Conservation (phyloP, 1,140 invertebrate genomes). For the Eulimnadia texana region DNA sequence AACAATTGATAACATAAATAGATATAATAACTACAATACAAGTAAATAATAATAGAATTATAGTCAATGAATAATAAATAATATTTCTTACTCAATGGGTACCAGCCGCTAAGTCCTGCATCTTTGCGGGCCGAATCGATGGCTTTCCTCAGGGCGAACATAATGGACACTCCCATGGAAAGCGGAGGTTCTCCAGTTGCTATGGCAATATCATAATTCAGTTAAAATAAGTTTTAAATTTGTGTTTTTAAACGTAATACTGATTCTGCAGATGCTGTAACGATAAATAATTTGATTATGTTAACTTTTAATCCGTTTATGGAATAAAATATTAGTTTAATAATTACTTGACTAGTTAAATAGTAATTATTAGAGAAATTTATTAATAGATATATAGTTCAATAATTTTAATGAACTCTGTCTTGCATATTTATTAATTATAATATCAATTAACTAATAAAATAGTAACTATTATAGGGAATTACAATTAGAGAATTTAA, state of each 20-base stretch:
- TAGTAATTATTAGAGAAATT: too few species aligned
- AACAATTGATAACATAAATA: background rate
- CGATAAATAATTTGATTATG: background rate
- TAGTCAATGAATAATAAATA: background rate
- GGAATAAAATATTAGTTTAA: background rate
- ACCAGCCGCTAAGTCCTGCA: constrained; percentile 21
- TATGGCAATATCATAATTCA: too few species aligned
- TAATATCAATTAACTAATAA: too few species aligned
- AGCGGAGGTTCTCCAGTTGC: constrained; percentile 32
- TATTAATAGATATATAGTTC: too few species aligned
- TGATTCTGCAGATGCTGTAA: too few species aligned
- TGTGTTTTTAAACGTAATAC: background rate
- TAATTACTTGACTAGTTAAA: too few species aligned
- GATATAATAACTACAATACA: background rate
- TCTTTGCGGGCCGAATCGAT: constrained; percentile 29
- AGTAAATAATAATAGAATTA: background rate
- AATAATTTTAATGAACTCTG: too few species aligned
- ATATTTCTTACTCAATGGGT: constrained; percentile 11
- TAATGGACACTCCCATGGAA: constrained; percentile 43
- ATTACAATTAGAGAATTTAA: too few species aligned
- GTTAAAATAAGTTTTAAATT: background rate
- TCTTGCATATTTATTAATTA: too few species aligned
- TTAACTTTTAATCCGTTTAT: background rate
- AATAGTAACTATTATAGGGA: too few species aligned
- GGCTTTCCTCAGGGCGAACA: constrained; percentile 44